Conservation (phyloP, 2,113 vertebrate genomes). For the Oreotrochilus melanogaster region DNA sequence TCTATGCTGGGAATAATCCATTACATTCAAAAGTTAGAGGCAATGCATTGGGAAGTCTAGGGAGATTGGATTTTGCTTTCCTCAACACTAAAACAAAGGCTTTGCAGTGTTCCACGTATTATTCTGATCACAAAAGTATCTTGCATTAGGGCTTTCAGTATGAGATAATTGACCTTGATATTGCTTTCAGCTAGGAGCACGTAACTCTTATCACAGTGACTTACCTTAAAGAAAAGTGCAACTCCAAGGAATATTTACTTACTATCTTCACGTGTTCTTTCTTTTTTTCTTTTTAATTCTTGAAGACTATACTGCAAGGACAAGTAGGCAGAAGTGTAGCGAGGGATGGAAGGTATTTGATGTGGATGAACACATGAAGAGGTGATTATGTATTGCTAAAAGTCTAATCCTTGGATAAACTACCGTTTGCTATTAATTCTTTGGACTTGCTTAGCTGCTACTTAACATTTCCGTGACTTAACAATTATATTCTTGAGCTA, state of each 20-base stretch:
- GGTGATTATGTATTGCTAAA: constrained; percentile 54
- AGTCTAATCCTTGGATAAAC: constrained; percentile 66
- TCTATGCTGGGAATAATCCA: background rate
- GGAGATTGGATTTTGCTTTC: constrained; percentile 54
- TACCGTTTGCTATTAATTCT: constrained; percentile 56
- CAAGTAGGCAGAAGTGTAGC: constrained; percentile 36
- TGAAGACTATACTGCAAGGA: constrained; percentile 50
- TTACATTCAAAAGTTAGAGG: background rate
- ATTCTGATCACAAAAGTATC: constrained; percentile 71
- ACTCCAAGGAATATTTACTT: constrained; percentile 62
- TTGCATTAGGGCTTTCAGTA: constrained; percentile 72
- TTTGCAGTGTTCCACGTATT: constrained; percentile 36
- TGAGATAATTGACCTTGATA: constrained; percentile 78
- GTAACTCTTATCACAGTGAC: constrained; percentile 62
- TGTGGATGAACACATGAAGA: constrained; percentile 57
- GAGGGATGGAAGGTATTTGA: constrained; percentile 28
- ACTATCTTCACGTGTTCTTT: constrained; percentile 12
- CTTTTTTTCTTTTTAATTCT: constrained; percentile 30
- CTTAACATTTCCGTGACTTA: constrained; percentile 56
- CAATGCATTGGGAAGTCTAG: background rate
- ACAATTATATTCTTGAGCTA: constrained; percentile 60
- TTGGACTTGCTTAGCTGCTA: constrained; percentile 64
- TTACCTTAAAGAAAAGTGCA: constrained; percentile 67
- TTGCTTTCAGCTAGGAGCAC: constrained; percentile 71
- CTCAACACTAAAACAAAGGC: constrained; percentile 64